phyloP scores from a whole-genome alignment of 92 coral and sea anemone species.

The Umimayanthus chanpuru region DNA sequence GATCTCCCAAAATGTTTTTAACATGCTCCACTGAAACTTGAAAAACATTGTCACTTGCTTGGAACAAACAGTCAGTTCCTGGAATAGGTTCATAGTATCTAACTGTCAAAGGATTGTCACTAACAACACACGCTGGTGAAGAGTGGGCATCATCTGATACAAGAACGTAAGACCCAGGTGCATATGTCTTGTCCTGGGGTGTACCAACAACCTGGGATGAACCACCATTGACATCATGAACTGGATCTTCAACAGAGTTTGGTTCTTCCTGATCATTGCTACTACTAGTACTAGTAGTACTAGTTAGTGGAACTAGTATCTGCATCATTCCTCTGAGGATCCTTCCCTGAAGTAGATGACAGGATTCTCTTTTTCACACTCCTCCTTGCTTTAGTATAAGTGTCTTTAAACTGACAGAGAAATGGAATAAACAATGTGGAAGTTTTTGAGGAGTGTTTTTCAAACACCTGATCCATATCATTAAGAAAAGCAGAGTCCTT shows the following conservation, averaged over 20 bases:
- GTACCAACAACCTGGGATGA: neutral
- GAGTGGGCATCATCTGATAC: neutral
- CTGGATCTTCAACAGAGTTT: neutral
- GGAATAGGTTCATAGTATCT: too few relatives aligned
- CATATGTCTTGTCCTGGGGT: neutral
- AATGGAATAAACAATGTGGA: neutral
- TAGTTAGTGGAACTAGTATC: neutral
- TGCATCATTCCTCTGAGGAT: too few relatives aligned
- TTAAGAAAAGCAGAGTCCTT: neutral
- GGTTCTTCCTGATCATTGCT: neutral
- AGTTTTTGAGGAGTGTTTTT: neutral
- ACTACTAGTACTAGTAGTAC: too few relatives aligned
- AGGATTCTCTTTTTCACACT: neutral
- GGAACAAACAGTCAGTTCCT: too few relatives aligned
- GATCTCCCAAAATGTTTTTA: too few relatives aligned
- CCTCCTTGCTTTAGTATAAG: neutral
- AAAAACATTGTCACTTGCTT: too few relatives aligned
- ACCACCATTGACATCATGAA: neutral
- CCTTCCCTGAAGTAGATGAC: too few relatives aligned
- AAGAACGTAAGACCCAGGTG: neutral
- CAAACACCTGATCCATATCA: neutral
- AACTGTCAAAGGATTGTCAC: too few relatives aligned
- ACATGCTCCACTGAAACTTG: too few relatives aligned
- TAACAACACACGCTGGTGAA: neutral
- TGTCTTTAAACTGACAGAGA: neutral